Evolutionary conservation across 2,113 vertebrate genomes (phyloP).

Genomic region (Gnathonemus longibarbis): DNA sequence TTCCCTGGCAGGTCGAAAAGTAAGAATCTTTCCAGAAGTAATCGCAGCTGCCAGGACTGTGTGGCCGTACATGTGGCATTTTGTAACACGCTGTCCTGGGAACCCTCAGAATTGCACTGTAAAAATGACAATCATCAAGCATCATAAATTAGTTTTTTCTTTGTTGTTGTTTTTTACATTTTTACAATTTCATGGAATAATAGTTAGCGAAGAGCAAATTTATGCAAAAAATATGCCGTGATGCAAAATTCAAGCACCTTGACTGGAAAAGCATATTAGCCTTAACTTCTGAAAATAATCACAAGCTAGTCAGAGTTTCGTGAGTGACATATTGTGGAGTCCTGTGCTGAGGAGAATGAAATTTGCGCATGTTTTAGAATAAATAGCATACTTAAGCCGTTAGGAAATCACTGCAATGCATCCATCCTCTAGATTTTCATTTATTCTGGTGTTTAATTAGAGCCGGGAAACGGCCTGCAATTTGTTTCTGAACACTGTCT

Average conservation of each 20-base stretch:
- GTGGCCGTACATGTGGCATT: neutral
- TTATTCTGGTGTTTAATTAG: conserved; percentile 99
- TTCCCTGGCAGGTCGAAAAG: neutral
- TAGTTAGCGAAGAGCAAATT: neutral
- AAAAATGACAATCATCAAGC: neutral
- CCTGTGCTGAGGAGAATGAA: conserved; percentile 88
- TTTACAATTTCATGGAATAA: neutral
- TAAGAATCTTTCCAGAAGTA: neutral
- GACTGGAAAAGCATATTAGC: conserved; percentile 64
- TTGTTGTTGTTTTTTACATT: neutral
- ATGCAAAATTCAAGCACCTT: conserved; percentile 64
- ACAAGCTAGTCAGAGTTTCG: conserved; percentile 60
- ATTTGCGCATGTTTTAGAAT: conserved; percentile 96
- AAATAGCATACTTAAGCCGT: conserved; percentile 99
- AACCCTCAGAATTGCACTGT: neutral
- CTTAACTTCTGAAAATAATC: conserved; percentile 54
- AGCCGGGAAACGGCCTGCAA: conserved; percentile 92
- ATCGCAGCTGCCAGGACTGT: neutral
- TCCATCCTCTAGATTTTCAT: conserved; percentile 96
- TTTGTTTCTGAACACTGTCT: conserved; percentile 99
- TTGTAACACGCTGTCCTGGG: neutral
- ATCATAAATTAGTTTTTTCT: neutral
- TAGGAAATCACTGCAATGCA: conserved; percentile 97
- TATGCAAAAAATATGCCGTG: conserved; percentile 56
- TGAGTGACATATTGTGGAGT: conserved; percentile 82